A percentile compares a stretch with the other conserved stretches of the same genome.
Evolutionary conservation across 1,140 invertebrate species (phyloP).

Genomic region (Dendrolimus punctatus): DNA sequence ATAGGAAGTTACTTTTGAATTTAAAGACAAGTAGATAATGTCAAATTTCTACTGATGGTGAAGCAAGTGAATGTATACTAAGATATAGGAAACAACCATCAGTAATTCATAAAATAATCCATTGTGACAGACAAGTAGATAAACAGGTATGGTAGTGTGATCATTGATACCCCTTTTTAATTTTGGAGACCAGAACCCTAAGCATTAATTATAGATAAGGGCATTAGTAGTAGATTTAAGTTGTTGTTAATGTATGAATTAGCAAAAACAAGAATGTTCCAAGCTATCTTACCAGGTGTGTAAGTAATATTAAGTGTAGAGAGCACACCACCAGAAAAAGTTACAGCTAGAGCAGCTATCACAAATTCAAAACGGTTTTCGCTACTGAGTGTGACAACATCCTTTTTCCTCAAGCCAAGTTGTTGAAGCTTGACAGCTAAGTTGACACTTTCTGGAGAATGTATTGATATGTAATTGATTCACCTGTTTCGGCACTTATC

Average conservation of each 20-base stretch:
- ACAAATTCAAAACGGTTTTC: conserved; percentile 73
- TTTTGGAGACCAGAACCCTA: too few relatives aligned
- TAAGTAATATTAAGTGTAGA: conserved; percentile 72
- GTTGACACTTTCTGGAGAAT: conserved; percentile 66
- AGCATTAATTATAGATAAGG: too few relatives aligned
- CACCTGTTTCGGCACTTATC: conserved; percentile 65
- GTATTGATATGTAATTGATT: conserved; percentile 50
- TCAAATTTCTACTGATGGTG: too few relatives aligned
- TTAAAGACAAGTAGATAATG: too few relatives aligned
- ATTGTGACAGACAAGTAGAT: too few relatives aligned
- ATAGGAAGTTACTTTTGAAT: too few relatives aligned
- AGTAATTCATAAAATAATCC: too few relatives aligned
- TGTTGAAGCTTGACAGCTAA: conserved; percentile 51
- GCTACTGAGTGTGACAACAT: conserved; percentile 66
- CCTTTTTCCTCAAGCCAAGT: conserved; percentile 60
- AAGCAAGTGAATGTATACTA: too few relatives aligned
- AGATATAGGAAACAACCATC: too few relatives aligned
- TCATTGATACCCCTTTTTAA: too few relatives aligned
- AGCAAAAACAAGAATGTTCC: conserved; percentile 4
- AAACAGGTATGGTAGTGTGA: too few relatives aligned
- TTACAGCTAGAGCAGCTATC: conserved; percentile 51
- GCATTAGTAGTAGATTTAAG: background rate
- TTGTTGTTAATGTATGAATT: conserved; percentile 1
- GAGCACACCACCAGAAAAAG: conserved; percentile 61
- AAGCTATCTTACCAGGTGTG: conserved; percentile 58